These are phyloP conservation scores for Drosophila ananassae DNA, from an alignment of 1,140 invertebrate genomes.

Conservation along the genomic window DNA sequence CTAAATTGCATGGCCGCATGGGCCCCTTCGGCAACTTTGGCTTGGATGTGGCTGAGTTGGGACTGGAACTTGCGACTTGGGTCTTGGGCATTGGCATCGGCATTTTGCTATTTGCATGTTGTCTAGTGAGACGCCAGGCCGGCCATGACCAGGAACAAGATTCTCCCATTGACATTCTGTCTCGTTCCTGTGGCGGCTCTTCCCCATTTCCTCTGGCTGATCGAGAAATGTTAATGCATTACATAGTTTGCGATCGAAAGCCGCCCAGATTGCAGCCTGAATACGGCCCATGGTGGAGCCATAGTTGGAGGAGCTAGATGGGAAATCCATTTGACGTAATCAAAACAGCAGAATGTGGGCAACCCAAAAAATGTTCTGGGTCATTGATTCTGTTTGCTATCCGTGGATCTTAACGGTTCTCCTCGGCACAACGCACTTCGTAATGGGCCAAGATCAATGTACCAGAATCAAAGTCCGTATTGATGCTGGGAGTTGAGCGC, in stretches of 20 bases:
- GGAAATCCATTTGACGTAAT: slow-evolving; percentile 73
- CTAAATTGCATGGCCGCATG: slow-evolving; percentile 75
- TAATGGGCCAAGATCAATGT: slow-evolving; percentile 69
- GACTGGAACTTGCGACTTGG: slow-evolving; percentile 5
- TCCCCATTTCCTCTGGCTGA: slow-evolving; percentile 10
- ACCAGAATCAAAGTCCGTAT: slow-evolving; percentile 30
- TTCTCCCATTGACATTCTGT: slow-evolving; percentile 69
- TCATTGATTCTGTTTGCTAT: slow-evolving; percentile 73
- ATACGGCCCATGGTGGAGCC: not conserved
- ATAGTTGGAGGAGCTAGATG: slow-evolving; percentile 11
- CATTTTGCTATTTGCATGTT: slow-evolving; percentile 33
- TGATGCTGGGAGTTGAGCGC: slow-evolving; percentile 49
- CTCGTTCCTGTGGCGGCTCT: slow-evolving; percentile 18
- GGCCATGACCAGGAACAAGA: slow-evolving; percentile 47
- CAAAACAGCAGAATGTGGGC: slow-evolving; percentile 69
- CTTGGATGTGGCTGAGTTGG: slow-evolving; percentile 6
- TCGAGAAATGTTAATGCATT: slow-evolving; percentile 74
- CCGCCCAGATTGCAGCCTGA: slow-evolving; percentile 60
- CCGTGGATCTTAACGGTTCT: slow-evolving; percentile 72
- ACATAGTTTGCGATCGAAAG: slow-evolving; percentile 41
- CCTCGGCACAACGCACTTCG: slow-evolving; percentile 18
- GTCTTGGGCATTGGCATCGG: slow-evolving; percentile 22
- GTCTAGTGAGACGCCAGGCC: slow-evolving; percentile 46
- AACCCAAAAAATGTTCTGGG: slow-evolving; percentile 70
- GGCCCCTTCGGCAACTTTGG: slow-evolving; percentile 56